Evolutionary conservation across 2,797 vertebrate species (phyloP), one percentile per base, ranked within the genome.

Genomic region (Gallinago solitaria): DNA sequence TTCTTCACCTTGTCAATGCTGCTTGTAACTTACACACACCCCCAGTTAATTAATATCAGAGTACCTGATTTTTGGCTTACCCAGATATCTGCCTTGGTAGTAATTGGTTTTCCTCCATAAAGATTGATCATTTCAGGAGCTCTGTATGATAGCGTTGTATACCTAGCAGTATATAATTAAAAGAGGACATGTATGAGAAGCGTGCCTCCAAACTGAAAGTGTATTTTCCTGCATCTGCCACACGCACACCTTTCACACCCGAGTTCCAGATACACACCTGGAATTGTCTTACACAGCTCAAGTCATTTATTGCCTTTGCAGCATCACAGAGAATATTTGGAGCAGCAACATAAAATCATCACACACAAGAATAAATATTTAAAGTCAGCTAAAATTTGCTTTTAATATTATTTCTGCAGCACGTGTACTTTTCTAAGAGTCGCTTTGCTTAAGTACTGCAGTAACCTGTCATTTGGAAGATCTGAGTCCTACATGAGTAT

Each of bases 121-220:
- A 99, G 98, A 97, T 99, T 99, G 93, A 99, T 99, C 99, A 99
- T 99, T 98, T 99, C 99, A 7, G 99, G 99, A 41, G 99, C 99
- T 93, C 99, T 99, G 97, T 99, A 99, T 2, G 99, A 99, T 21
- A 99, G 98, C 6, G 99, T 99, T 2, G 99, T 99, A 97, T 99
- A 99, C 97, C 99, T 99, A 67, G 96, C 16, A 97, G 48, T 7
- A 94, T 43, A 30, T 47, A 94, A 96, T 54, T 6, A 25, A 39
- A 93, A 90, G 65, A 71, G 33, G 51, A 81, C n/a, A n/a, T n/a
- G 13, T 39, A 6, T 39, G 64, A 87, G 71, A 59, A 54, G 5
- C 2, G 4, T 30, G 9, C 11, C 56, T 56, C n/a, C 10, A 10
- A 76, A 86, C 25, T 9, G 8, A 27, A 80, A 61, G 35, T 2